These are phyloP conservation scores for Diarsia mendica DNA, from an alignment of 2,888 invertebrate species.

Conservation along the genomic window DNA sequence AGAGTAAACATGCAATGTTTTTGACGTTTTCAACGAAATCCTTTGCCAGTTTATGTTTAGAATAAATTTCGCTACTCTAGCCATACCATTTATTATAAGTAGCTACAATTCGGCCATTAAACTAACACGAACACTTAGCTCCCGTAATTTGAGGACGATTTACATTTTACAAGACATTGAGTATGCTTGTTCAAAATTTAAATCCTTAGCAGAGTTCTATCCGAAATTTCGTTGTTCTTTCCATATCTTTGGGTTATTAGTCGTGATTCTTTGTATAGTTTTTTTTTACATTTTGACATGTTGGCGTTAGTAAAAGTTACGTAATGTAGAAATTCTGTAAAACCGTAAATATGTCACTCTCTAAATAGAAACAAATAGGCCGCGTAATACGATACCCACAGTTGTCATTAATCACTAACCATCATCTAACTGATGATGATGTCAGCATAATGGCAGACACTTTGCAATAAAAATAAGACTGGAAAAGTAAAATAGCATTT, in stretches of 20 bases:
- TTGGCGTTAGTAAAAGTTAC: background rate
- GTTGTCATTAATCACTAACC: constrained; percentile 49
- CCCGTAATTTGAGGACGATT: constrained; percentile 46
- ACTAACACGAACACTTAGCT: constrained; percentile 53
- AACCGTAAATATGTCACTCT: constrained; percentile 17
- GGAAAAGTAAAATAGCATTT: constrained; percentile 4
- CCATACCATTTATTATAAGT: constrained; percentile 45
- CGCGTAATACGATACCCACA: constrained; percentile 30
- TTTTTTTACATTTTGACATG: background rate
- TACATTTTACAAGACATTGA: constrained; percentile 46
- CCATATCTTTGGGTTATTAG: constrained; percentile 42
- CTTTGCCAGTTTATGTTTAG: constrained; percentile 36
- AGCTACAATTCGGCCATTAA: constrained; percentile 48
- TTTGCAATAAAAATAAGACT: constrained; percentile 24
- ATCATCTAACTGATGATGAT: constrained; percentile 13
- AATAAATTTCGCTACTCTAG: constrained; percentile 43
- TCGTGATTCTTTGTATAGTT: background rate
- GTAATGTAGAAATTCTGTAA: constrained; percentile 14
- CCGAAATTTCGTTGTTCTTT: background rate
- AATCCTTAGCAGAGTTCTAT: background rate
- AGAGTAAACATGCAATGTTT: constrained; percentile 47
- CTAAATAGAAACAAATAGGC: constrained; percentile 35
- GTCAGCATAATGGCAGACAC: constrained; percentile 30
- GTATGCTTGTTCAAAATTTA: constrained; percentile 18
- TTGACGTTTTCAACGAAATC: constrained; percentile 50